Conservation (phyloP, 2,888 invertebrate genomes). For the Erebia epiphron region DNA sequence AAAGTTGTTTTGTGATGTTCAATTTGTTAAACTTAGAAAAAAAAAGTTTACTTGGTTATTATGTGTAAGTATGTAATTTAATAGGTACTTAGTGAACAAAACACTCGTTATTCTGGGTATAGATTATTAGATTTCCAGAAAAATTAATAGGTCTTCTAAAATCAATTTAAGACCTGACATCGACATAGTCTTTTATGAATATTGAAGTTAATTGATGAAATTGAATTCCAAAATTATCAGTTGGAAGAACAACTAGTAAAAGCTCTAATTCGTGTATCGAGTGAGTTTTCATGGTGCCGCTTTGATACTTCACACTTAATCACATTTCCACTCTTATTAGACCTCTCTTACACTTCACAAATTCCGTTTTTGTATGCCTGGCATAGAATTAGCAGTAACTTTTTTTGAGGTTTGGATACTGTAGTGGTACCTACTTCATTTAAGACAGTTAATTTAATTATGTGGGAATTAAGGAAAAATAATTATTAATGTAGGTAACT, state of each 20-base stretch:
- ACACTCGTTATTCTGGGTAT: neutral
- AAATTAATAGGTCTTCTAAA: neutral
- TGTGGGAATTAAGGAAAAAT: no score
- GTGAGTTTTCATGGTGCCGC: constrained; percentile 34
- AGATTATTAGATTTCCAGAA: neutral
- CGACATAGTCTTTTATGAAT: neutral
- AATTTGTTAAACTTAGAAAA: no score
- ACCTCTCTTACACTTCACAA: constrained; percentile 59
- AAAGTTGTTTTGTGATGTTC: no score
- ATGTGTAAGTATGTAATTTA: no score
- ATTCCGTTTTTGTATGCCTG: constrained; percentile 50
- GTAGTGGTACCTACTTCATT: no score
- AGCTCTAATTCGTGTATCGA: constrained; percentile 25
- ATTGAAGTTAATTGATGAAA: neutral
- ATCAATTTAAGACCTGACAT: no score
- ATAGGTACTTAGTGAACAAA: no score
- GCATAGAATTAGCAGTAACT: neutral
- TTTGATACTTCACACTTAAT: constrained; percentile 28
- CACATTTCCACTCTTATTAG: constrained; percentile 60
- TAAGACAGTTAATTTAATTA: no score
- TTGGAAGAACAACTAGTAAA: neutral
- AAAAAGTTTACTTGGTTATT: no score
- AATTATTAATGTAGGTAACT: no score
- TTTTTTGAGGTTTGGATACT: neutral
- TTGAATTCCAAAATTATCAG: neutral